A percentile compares a stretch with the other conserved stretches of the same genome.
phyloP scores from a whole-genome alignment of 2,797 vertebrate genomes.

The Sternotherus odoratus region DNA sequence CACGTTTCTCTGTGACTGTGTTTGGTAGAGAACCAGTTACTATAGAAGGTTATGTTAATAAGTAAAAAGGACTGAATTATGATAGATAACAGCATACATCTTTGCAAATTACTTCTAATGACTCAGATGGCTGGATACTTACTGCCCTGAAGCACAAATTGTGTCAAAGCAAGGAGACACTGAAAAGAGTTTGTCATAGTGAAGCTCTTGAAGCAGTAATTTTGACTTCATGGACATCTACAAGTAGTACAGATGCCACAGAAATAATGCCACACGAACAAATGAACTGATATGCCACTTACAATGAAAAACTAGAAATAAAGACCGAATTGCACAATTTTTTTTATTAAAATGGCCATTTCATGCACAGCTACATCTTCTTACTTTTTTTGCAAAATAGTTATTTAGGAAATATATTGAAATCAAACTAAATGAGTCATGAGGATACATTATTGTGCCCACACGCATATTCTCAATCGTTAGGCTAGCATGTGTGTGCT shows the following conservation, averaged over 20 bases:
- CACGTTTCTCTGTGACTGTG: background rate
- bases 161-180: background rate
- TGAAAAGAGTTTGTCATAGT: background rate
- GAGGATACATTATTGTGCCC: slow-evolving; percentile 11
- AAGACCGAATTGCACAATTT: background rate
- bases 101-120: background rate
- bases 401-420: slow-evolving; percentile 49
- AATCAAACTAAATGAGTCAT: slow-evolving; percentile 30
- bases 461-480: slow-evolving; percentile 24
- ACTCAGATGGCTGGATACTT: fast-evolving
- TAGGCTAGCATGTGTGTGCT: background rate
- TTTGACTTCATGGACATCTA: background rate
- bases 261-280: background rate
- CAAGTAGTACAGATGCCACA: background rate
- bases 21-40: background rate
- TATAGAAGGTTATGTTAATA: background rate
- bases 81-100: background rate
- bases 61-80: background rate
- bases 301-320: slow-evolving; percentile 2
- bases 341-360: background rate
- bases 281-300: background rate
- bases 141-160: background rate
- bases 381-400: background rate
- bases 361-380: background rate
- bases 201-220: background rate